phyloP scores from a whole-genome alignment of 2,888 invertebrate genomes.

The Pachymerium ferrugineum region DNA sequence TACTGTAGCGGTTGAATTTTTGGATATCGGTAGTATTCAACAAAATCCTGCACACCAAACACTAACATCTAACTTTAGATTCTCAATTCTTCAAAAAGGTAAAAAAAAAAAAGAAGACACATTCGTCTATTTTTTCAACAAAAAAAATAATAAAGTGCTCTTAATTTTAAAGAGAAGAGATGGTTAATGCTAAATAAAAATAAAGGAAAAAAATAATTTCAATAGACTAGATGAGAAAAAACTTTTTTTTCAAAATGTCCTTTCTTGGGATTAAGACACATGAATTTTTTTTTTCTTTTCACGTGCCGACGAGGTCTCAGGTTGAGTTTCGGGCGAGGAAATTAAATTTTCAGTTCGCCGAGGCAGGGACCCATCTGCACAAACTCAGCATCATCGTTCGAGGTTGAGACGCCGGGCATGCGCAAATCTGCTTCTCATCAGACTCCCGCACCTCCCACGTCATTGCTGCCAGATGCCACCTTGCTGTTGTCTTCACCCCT shows the following conservation, averaged over 20 bases:
- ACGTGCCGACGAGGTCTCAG: neutral
- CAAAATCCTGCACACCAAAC: too few species aligned
- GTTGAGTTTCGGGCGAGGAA: neutral
- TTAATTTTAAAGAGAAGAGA: too few species aligned
- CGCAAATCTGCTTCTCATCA: neutral
- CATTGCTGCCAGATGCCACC: neutral
- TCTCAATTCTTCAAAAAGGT: too few species aligned
- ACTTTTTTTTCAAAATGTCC: neutral
- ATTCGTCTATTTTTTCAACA: too few species aligned
- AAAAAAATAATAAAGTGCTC: too few species aligned
- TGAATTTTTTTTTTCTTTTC: neutral
- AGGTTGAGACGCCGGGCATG: neutral
- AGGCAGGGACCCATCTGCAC: neutral
- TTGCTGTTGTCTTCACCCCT: neutral
- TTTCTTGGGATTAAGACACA: neutral
- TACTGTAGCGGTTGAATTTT: too few species aligned
- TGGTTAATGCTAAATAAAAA: too few species aligned
- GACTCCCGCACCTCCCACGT: neutral
- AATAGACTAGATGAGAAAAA: too few species aligned
- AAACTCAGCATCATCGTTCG: neutral
- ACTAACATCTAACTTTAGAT: too few species aligned
- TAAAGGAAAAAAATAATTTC: too few species aligned
- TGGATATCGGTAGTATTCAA: too few species aligned
- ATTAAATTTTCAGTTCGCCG: neutral
- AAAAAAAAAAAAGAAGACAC: too few species aligned